Evolutionary conservation across 1,140 invertebrate species (phyloP).

Genomic region (Lasioglossum baleicum): DNA sequence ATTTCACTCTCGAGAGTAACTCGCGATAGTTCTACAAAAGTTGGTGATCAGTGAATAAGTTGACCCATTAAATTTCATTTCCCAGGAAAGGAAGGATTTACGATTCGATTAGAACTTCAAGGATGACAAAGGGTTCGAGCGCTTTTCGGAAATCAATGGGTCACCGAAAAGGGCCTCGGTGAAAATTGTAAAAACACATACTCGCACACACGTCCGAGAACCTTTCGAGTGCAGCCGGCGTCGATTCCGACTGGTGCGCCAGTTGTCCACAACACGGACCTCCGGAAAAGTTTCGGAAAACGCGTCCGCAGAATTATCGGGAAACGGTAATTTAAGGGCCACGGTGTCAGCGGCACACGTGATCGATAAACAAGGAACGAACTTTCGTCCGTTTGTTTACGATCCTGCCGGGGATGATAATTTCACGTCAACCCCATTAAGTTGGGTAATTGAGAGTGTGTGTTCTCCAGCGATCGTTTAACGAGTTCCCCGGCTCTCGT

Average conservation of each 20-base stretch:
- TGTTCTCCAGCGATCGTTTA: conserved; percentile 28
- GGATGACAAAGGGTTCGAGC: too few relatives aligned
- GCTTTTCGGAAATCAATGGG: too few relatives aligned
- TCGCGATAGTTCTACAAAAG: too few relatives aligned
- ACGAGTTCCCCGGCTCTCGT: conserved; percentile 1
- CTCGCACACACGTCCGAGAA: too few relatives aligned
- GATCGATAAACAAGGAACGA: conserved; percentile 31
- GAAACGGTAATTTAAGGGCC: conserved; percentile 19
- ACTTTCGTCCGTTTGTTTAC: conserved; percentile 20
- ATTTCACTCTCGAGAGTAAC: too few relatives aligned
- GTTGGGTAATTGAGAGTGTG: conserved; percentile 32
- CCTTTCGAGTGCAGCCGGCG: too few relatives aligned
- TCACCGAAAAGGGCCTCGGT: too few relatives aligned
- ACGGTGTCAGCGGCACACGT: conserved; percentile 6
- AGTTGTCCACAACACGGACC: neutral
- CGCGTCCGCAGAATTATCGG: conserved; percentile 1
- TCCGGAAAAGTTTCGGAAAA: neutral
- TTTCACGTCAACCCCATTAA: conserved; percentile 39
- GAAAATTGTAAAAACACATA: too few relatives aligned
- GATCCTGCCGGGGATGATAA: conserved; percentile 20
- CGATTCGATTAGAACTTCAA: too few relatives aligned
- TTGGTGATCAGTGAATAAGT: too few relatives aligned
- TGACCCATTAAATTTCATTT: too few relatives aligned
- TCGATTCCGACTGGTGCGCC: neutral
- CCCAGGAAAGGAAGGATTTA: too few relatives aligned